A percentile compares a stretch with the other conserved stretches of the same genome.
Evolutionary conservation across 2,888 invertebrate species (phyloP).

Genomic region (Miltochrista miniata): DNA sequence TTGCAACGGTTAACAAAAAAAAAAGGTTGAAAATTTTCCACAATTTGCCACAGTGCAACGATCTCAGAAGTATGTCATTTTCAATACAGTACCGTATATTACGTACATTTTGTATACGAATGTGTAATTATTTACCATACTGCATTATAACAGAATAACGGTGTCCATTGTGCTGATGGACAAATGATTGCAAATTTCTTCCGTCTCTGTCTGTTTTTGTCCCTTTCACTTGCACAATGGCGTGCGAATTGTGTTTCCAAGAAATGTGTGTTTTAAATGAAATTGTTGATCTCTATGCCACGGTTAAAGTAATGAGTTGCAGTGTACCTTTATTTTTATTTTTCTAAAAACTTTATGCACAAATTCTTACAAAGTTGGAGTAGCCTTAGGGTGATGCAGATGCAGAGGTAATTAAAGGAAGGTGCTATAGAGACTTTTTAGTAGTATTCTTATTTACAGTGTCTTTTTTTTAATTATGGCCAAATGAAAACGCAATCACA

Average conservation of each 20-base stretch:
- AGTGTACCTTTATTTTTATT: background rate
- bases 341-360: too few relatives aligned
- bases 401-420: too few relatives aligned
- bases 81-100: constrained; percentile 38
- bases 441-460: too few relatives aligned
- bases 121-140: constrained; percentile 75
- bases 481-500: too few relatives aligned
- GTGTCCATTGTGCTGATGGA: constrained; percentile 73
- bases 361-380: too few relatives aligned
- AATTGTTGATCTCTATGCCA: constrained; percentile 15
- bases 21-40: constrained; percentile 18
- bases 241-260: constrained; percentile 40
- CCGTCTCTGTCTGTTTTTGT: constrained; percentile 28
- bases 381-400: too few relatives aligned
- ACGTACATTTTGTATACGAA: constrained; percentile 57
- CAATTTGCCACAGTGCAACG: constrained; percentile 36
- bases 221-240: constrained; percentile 15
- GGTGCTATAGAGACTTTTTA: too few relatives aligned
- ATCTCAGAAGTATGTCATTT: constrained; percentile 40
- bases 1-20: constrained; percentile 18
- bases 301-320: background rate
- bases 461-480: too few relatives aligned
- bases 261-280: constrained; percentile 27
- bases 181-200: constrained; percentile 72
- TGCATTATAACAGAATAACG: constrained; percentile 68